Evolutionary conservation across 2,888 invertebrate genomes (phyloP).

Genomic region (Pecten maximus): DNA sequence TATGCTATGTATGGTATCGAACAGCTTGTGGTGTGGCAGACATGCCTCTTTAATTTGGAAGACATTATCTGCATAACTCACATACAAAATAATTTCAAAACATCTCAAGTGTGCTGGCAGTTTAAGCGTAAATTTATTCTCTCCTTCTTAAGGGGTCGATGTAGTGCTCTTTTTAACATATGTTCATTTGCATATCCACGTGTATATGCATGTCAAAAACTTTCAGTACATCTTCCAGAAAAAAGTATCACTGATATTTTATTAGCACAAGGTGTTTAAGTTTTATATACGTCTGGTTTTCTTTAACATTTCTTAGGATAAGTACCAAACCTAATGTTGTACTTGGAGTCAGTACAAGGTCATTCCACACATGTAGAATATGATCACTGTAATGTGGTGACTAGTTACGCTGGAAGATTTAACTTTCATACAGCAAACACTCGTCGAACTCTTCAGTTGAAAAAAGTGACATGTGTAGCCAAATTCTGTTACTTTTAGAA

Average conservation of each 20-base stretch:
- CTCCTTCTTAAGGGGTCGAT: background rate
- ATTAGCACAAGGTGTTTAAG: background rate
- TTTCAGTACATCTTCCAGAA: background rate
- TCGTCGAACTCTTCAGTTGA: background rate
- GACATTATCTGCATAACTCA: background rate
- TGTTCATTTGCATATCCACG: background rate
- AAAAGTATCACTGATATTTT: background rate
- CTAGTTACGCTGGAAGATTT: background rate
- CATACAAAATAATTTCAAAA: conserved; percentile 19
- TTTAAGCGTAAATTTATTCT: background rate
- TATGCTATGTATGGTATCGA: background rate
- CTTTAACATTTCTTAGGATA: conserved; percentile 1
- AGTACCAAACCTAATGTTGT: conserved; percentile 29
- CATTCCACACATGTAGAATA: background rate
- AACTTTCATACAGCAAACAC: background rate
- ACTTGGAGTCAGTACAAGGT: background rate
- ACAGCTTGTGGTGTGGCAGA: conserved; percentile 9
- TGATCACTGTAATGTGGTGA: background rate
- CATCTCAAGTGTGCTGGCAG: background rate
- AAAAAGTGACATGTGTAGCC: conserved; percentile 18
- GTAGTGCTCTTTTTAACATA: conserved; percentile 11
- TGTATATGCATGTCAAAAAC: background rate
- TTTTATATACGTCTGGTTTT: conserved; percentile 1
- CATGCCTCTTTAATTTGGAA: background rate
- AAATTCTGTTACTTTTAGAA: background rate